Base-by-base conservation (phyloP, 2,113 vertebrate genomes). In the Muntiacus reevesi region DNA sequence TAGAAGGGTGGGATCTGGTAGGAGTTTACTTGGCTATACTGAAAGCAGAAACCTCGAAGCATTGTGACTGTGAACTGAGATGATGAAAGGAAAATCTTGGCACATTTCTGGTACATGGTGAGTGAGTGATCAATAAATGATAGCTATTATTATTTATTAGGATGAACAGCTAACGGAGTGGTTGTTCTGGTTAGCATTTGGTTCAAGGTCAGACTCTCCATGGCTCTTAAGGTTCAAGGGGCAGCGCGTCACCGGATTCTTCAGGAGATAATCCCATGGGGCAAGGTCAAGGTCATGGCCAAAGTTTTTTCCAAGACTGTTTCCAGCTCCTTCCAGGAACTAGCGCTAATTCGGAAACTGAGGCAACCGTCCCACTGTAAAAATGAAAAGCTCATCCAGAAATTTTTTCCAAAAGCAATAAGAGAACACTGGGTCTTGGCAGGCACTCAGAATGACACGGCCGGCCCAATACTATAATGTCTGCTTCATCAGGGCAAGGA, bases 371-470 rank as follows among this genome's bases (percentile, higher is more conserved):
- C 8, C 40, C 71, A n/a, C 1, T 89, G 4, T 76, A 47, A 79
- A 83, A 64, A 47, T 13, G 25, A 54, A 82, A 67, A 23, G 55
- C 43, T 60, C 52, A 84, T 81, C 50, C 50, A 95, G 62, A 95
- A 40, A 33, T 16, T 54, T 81, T 40, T 64, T 21, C 36, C 10
- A 52, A 95, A 95, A 84, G 33, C 25, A 47, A 3, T 78, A 64
- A 62, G 3, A 91, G 23, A 76, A 96, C 7, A 12, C 13, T 36
- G 11, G 54, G n/a, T 6, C 13, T 92, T 67, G 52, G 36, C 43
- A n/a, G 36, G 28, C 23, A 14, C 27, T 86, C 82, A 52, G n/a
- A 47, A 16, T 27, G 19, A 47, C 45, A 82, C 2, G 0, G 1
- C 4, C 43, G 19, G 36, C 60, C n/a, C 3, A 2, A 85, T 52